Evolutionary conservation across 2,797 vertebrate species (phyloP).

Genomic region (Ctenosaura bakeri): DNA sequence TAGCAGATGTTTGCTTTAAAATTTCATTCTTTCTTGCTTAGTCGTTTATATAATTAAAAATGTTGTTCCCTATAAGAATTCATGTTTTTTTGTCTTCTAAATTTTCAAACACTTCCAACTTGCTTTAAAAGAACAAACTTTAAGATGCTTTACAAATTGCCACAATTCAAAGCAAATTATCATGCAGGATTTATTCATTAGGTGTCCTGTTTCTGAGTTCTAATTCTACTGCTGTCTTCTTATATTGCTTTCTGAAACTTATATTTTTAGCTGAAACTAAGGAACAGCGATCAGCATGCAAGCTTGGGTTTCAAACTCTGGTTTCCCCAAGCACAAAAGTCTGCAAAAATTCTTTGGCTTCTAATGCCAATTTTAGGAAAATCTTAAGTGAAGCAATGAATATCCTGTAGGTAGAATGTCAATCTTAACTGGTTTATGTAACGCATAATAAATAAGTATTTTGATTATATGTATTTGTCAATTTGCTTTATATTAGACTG

Average conservation of each 20-base stretch:
- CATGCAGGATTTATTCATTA: background rate
- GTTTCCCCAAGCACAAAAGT: background rate
- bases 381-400: background rate
- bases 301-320: background rate
- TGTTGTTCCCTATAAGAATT: background rate
- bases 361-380: background rate
- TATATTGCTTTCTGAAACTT: background rate
- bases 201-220: background rate
- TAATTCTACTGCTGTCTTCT: background rate
- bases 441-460: no score
- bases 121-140: background rate
- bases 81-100: background rate
- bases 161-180: background rate
- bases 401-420: background rate
- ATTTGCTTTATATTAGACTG: no score
- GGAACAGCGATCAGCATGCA: background rate
- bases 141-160: background rate
- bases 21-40: background rate
- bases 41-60: background rate
- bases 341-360: background rate
- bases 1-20: background rate
- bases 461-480: no score
- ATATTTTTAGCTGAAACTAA: background rate
- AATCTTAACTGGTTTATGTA: background rate
- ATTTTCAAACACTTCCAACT: background rate